These are phyloP conservation scores for Clepsis dumicolana DNA, from an alignment of 2,888 invertebrate genomes.

Conservation along the genomic window DNA sequence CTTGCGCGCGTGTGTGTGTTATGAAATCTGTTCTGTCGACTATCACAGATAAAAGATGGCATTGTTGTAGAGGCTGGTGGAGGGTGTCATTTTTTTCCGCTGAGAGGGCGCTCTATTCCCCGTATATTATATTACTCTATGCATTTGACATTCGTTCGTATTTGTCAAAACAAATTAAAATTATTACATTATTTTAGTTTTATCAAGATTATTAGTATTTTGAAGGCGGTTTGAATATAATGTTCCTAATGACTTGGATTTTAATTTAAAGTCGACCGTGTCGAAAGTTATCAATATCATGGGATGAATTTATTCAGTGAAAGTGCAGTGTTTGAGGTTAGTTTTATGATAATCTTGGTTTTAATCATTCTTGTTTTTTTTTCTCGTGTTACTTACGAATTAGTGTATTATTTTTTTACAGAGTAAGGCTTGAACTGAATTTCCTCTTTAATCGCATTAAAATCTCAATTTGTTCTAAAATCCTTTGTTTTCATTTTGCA, in stretches of 20 bases:
- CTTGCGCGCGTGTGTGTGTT: too few relatives aligned
- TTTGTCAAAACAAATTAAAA: constrained; percentile 38
- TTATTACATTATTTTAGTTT: constrained; percentile 15
- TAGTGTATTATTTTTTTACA: background rate
- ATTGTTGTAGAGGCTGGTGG: too few relatives aligned
- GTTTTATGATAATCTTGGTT: background rate
- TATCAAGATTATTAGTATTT: background rate
- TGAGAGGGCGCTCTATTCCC: too few relatives aligned
- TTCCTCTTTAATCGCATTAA: background rate
- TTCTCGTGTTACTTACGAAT: background rate
- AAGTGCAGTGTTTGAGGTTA: constrained; percentile 37
- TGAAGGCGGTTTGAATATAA: background rate
- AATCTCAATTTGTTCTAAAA: background rate
- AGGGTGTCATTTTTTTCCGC: too few relatives aligned
- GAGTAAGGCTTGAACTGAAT: background rate
- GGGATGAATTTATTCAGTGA: constrained; percentile 27
- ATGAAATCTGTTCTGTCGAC: too few relatives aligned
- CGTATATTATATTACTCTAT: too few relatives aligned
- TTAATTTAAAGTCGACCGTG: background rate
- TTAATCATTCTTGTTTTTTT: background rate
- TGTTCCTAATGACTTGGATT: background rate
- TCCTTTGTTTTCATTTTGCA: background rate
- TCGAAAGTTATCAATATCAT: constrained; percentile 11
- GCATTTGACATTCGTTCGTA: constrained; percentile 32
- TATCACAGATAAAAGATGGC: too few relatives aligned